phyloP scores from a whole-genome alignment of 2,888 invertebrate genomes.

The Hydrotaea diabolus region DNA sequence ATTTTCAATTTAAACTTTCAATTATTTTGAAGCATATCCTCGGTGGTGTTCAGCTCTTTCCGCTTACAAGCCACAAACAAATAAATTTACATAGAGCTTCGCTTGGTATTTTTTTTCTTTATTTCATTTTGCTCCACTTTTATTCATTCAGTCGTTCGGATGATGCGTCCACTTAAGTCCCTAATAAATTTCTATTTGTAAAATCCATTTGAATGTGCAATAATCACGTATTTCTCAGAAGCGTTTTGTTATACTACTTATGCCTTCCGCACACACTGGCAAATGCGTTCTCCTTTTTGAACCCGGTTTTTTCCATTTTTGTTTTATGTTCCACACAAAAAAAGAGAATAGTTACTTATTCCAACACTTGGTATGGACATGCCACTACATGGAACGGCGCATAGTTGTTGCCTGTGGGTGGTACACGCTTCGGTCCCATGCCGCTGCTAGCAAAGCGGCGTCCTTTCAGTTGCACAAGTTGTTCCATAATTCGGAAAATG shows the following conservation, averaged over 20 bases:
- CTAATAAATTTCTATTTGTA: constrained; percentile 65
- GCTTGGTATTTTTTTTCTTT: no score
- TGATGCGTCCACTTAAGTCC: constrained; percentile 54
- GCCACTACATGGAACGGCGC: no score
- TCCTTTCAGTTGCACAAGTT: constrained; percentile 7
- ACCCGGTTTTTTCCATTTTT: constrained; percentile 20
- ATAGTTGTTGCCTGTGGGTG: constrained; percentile 39
- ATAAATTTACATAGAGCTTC: constrained; percentile 56
- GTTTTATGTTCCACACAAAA: constrained; percentile 30
- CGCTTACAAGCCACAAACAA: constrained; percentile 62
- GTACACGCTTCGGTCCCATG: background rate
- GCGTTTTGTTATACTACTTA: constrained; percentile 52
- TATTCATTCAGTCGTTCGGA: constrained; percentile 20
- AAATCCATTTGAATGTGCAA: constrained; percentile 66
- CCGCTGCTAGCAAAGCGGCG: background rate
- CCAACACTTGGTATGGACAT: constrained; percentile 67
- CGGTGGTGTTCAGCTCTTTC: constrained; percentile 56
- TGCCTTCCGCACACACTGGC: constrained; percentile 32
- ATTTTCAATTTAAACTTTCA: constrained; percentile 32
- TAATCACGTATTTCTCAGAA: constrained; percentile 60
- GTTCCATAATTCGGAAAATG: constrained; percentile 51
- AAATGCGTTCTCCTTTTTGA: background rate
- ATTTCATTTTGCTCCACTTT: constrained; percentile 11
- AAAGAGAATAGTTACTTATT: constrained; percentile 59
- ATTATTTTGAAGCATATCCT: constrained; percentile 39